Evolutionary conservation across 2,113 vertebrate genomes (phyloP).

Genomic region (Mesitornis unicolor): DNA sequence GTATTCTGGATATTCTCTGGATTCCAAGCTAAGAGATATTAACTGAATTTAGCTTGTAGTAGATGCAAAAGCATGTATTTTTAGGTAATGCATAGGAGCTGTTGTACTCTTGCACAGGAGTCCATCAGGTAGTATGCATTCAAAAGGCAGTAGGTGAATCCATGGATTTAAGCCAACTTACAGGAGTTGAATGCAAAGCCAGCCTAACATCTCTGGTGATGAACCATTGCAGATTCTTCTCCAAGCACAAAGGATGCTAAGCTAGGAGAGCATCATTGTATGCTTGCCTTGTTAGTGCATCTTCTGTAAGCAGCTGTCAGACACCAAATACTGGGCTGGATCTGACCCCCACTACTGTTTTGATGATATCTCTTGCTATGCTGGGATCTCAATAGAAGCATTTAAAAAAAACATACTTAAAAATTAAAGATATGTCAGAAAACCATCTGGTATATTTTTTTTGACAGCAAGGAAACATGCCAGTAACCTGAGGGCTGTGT

Average conservation of each 20-base stretch:
- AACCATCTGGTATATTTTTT: background rate
- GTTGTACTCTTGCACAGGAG: background rate
- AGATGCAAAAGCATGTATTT: background rate
- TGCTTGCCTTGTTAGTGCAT: background rate
- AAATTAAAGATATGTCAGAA: background rate
- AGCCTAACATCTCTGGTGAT: accelerated
- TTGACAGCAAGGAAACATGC: background rate
- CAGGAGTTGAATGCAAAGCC: background rate
- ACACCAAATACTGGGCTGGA: background rate
- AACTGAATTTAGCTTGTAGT: background rate
- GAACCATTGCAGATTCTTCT: background rate
- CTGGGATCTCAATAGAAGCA: background rate
- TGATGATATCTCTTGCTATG: background rate
- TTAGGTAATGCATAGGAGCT: background rate
- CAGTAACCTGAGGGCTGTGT: background rate
- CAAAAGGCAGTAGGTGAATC: background rate
- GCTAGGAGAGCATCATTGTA: background rate
- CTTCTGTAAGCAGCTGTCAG: background rate
- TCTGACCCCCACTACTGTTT: background rate
- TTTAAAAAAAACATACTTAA: background rate
- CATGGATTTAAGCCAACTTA: background rate
- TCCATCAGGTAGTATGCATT: background rate
- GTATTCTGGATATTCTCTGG: background rate
- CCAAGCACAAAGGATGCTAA: background rate
- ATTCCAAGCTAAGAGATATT: background rate